Evolutionary conservation across 2,113 vertebrate species (phyloP), one percentile per base, ranked within the genome.

Genomic region (Salminus brasiliensis): DNA sequence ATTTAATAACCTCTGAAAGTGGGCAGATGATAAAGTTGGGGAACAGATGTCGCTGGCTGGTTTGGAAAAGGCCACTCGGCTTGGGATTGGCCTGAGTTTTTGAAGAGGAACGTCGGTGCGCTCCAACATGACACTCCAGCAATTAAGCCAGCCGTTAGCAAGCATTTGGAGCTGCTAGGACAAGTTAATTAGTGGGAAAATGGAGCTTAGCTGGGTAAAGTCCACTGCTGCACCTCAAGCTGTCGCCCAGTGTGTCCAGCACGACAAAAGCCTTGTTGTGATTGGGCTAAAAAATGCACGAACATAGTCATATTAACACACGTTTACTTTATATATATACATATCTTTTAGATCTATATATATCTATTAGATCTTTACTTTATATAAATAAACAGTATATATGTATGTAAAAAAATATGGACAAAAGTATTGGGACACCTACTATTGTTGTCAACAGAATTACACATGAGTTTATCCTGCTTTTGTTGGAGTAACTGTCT

Each of bases 91-190:
- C 84, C 89, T 87, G 90, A 87, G 16, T 74, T 90, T 91, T 91
- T 92, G 81, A 85, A 91, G 90, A 88, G 81, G 85, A 87, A 90
- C 85, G 88, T 89, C 88, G 86, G 87, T 87, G 86, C 87, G 83
- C 87, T 87, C 88, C 88, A 88, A 88, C 87, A 83, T 83, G 85
- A 82, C 86, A 87, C 87, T 91, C 89, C 87, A 87, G 88, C 89
- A 92, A 92, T 94, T 91, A 92, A 89, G 85, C 85, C 79, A 90
- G 87, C 89, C 81, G 80, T 89, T 92, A 86, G 91, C 87, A 87
- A 89, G 82, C 87, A 84, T 90, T 91, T 90, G 88, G 86, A 89
- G 69, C 87, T 87, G 82, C 77, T 89, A 87, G 89, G 88, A 90
- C 90, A 88, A 91, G 87, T 85, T 89, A 87, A 93, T 93, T 91